Conservation (phyloP, 2,113 vertebrate species). For the Perccottus glenii region DNA sequence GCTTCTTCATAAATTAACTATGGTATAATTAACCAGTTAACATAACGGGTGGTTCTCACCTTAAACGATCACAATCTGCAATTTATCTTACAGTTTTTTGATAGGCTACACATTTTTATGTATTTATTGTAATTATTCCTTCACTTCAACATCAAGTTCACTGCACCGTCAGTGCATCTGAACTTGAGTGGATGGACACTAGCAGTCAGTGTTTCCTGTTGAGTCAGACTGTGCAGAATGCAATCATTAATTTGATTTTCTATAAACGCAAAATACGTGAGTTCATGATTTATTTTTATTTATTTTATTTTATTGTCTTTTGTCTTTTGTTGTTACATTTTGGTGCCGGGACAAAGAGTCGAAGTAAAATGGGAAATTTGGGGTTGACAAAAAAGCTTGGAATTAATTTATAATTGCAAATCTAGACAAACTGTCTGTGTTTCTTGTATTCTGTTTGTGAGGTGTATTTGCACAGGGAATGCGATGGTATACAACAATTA, state of each 20-base stretch:
- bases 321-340: background rate
- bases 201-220: background rate
- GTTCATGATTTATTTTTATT: slow-evolving; percentile 6
- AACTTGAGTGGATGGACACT: slow-evolving; percentile 59
- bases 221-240: slow-evolving; percentile 2
- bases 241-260: slow-evolving; percentile 1
- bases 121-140: slow-evolving; percentile 22
- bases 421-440: background rate
- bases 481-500: slow-evolving; percentile 15
- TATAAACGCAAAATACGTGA: background rate
- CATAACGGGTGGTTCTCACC: no score
- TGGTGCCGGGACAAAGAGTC: background rate
- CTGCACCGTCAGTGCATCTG: slow-evolving; percentile 35
- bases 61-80: no score
- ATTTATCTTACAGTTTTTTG: no score
- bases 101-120: background rate
- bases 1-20: no score
- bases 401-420: background rate
- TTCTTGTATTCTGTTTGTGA: slow-evolving; percentile 15
- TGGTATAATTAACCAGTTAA: no score
- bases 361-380: slow-evolving; percentile 15
- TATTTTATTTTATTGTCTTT: slow-evolving; percentile 12
- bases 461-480: background rate
- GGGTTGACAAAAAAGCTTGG: background rate
- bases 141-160: slow-evolving; percentile 77